Evolutionary conservation across 2,888 invertebrate species (phyloP), one percentile per base, ranked within the genome.

Genomic region (Germaria angustata): DNA sequence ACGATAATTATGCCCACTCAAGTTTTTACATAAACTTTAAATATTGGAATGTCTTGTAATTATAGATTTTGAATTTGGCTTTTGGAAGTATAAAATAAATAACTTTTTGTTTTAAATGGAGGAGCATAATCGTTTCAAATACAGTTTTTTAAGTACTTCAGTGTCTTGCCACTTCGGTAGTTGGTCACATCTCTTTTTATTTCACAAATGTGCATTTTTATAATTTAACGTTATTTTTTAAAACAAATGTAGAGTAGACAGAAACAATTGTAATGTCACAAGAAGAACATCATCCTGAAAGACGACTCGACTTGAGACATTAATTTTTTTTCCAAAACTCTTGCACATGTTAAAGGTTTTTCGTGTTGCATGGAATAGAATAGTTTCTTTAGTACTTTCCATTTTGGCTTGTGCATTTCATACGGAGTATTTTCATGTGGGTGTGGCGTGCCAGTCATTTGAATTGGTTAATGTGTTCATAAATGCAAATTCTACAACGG

Each of bases 161-260:
- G n/a, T n/a, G 28, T 28, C 28, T 3, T 5, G 28, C 6, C 6
- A 28, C 4, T 28, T 28, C 4, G 24, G 11, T 1, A 71, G 69
- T 65, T 79, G 78, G 78, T 79, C 2, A 1, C 71, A 41, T 65
- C 53, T 8, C 41, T 28, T 53, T 7, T 1, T 0, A 8, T 9
- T 6, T 57, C 0, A 28, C 39, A 17, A 28, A 1, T 32, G 15
- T 15, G 1, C 13, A 36, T 63, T 77, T 55, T 34, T 44, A 22
- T 61, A 5, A 78, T 68, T 51, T 73, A 53, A 73, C 59, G 71
- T 75, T 79, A 75, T 71, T 57, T 79, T 79, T 75, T 76, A 71
- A 49, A 71, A 76, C 75, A 79, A 76, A 71, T 82, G 71, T 59
- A 76, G 59, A 49, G 53, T n/a, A 76, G 79, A 79, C 79, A 76